Conservation (phyloP, 1,140 invertebrate species). For the Megathymus violae region DNA sequence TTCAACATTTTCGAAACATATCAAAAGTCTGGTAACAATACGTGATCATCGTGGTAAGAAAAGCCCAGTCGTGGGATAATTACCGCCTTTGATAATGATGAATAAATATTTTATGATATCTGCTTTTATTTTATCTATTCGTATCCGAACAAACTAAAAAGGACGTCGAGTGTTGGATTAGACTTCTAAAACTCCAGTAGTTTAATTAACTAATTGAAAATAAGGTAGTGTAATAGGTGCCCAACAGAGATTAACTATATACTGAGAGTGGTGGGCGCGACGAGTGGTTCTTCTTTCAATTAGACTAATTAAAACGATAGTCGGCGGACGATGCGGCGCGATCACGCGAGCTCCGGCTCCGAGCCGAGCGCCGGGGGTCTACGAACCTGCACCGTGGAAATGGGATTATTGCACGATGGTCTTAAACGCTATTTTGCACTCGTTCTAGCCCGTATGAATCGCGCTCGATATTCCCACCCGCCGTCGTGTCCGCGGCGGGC, state of each 20-base stretch:
- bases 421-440: slow-evolving; percentile 70
- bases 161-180: too few relatives aligned
- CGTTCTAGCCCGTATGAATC: slow-evolving; percentile 55
- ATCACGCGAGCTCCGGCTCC: slow-evolving; percentile 53
- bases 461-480: slow-evolving; percentile 35
- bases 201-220: slow-evolving; percentile 27
- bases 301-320: slow-evolving; percentile 73
- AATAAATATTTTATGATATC: not conserved
- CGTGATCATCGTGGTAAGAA: too few relatives aligned
- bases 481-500: slow-evolving; percentile 42
- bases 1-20: too few relatives aligned
- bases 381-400: slow-evolving; percentile 76
- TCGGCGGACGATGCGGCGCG: slow-evolving; percentile 46
- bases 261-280: slow-evolving; percentile 23
- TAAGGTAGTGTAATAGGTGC: not conserved
- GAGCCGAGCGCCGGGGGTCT: slow-evolving; percentile 54
- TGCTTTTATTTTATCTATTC: too few relatives aligned
- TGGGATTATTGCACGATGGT: slow-evolving; percentile 71
- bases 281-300: slow-evolving; percentile 56
- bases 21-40: too few relatives aligned
- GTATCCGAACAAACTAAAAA: too few relatives aligned
- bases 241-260: slow-evolving; percentile 21
- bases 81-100: not conserved
- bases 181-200: not conserved
- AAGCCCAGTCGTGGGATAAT: too few relatives aligned